phyloP scores from a whole-genome alignment of 2,113 vertebrate genomes.

The Abramis brama region DNA sequence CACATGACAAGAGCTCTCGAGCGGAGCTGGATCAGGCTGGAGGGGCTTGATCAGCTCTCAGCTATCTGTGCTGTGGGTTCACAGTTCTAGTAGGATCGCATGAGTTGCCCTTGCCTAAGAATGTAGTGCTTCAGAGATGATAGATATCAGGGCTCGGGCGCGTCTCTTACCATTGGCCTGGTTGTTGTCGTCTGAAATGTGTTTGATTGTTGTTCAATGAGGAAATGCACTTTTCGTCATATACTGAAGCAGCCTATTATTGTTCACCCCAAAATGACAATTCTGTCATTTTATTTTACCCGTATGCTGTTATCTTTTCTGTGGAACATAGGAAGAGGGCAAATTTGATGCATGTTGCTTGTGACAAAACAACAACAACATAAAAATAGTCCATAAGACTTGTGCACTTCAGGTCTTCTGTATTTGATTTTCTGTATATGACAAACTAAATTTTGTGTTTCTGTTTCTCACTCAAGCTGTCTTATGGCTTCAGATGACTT shows the following conservation, averaged over 20 bases:
- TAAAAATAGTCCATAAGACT: not conserved
- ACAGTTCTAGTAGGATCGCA: slow-evolving; percentile 28
- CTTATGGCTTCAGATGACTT: not conserved
- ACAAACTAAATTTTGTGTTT: not conserved
- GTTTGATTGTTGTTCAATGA: not conserved
- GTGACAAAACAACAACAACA: not conserved
- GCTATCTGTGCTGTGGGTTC: not conserved
- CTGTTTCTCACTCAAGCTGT: not conserved
- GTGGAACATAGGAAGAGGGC: not conserved
- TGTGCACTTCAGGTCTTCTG: not conserved
- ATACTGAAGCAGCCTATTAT: not conserved
- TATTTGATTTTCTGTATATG: not conserved
- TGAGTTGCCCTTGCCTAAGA: not conserved
- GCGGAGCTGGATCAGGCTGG: slow-evolving; percentile 12
- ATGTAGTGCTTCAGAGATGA: slow-evolving; percentile 28
- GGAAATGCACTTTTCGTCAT: not conserved
- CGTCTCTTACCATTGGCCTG: not conserved
- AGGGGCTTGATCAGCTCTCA: slow-evolving; percentile 34
- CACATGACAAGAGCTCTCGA: slow-evolving; percentile 29
- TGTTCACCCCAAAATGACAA: not conserved
- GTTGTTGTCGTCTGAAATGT: not conserved
- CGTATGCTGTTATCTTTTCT: not conserved
- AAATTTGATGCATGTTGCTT: not conserved
- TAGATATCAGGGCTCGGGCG: not conserved
- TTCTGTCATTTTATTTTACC: not conserved